phyloP scores from a whole-genome alignment of 1,140 invertebrate genomes.

The Drosophila kanapiae region DNA sequence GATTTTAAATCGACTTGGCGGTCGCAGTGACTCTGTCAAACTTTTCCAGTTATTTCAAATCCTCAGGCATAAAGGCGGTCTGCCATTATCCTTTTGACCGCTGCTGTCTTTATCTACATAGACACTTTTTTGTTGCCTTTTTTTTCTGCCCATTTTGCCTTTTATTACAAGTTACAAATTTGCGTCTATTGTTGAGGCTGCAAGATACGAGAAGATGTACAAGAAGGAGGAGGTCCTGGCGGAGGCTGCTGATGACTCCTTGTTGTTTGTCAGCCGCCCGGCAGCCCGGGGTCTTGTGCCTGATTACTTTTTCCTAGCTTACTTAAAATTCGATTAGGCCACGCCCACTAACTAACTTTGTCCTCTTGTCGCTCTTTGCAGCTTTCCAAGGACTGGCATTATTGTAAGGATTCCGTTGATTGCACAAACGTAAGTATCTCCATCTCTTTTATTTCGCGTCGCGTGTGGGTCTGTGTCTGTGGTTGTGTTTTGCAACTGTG shows the following conservation, averaged over 20 bases:
- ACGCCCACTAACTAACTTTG: conserved; percentile 80
- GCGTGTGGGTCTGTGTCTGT: background rate
- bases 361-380: conserved; percentile 54
- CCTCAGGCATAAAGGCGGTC: background rate
- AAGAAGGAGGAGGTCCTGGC: background rate
- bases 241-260: conserved; percentile 51
- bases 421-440: conserved; percentile 73
- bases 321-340: conserved; percentile 81
- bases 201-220: background rate
- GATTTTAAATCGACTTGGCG: background rate
- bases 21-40: background rate
- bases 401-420: conserved; percentile 75
- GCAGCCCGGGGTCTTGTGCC: conserved; percentile 63
- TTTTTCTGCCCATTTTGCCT: conserved; percentile 48
- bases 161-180: conserved; percentile 82
- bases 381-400: conserved; percentile 73
- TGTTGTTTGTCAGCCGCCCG: conserved; percentile 49
- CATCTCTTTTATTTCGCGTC: background rate
- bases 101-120: conserved; percentile 20
- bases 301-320: conserved; percentile 81
- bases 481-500: background rate
- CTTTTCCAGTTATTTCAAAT: background rate
- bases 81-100: conserved; percentile 10
- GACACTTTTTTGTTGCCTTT: conserved; percentile 16
- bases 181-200: conserved; percentile 72